Evolutionary conservation across 1,140 invertebrate species (phyloP), one percentile per base, ranked within the genome.

Genomic region (Bradysia coprophila): DNA sequence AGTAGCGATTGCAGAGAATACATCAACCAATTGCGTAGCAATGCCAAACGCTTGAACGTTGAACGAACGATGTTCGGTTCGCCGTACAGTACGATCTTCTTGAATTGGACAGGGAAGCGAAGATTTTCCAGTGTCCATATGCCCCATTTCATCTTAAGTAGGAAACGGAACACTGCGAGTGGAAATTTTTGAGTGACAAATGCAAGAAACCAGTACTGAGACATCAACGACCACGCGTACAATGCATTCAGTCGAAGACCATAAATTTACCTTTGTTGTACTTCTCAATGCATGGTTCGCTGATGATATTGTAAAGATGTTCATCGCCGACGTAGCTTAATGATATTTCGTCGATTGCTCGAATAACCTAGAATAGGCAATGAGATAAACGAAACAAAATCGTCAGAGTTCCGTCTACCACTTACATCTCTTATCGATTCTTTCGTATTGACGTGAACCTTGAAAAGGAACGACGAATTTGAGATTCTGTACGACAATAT

Each of bases 61-160:
- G 58, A 40, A 1, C 51, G 55, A 8, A 52, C 40, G 13, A 57
- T 43, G 37, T 54, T 51, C 20, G 58, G 40, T 2, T 51, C 49
- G 0, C 43, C 49, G 16, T 48, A 58, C 0, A 49, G 28, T 16
- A 47, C 39, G 2, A 21, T 2, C 0, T 37, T 19, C 2, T 40
- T 37, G 1, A 48, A 51, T 9, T 31, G 24, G 0, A 39, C 38
- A 2, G 56, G 36, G 28, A 58, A 57, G 5, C n/a, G 21, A 16
- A 61, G 33, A 31, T 48, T 53, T 31, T 56, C 51, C 40, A 61
- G 42, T 31, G 55, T 58, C 48, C 52, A 55, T 3, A 46, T 40
- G 2, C 51, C 52, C 56, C 56, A 61, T 46, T 61, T 61, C 0
- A 61, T 40, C 43, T 58, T 60, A 0, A 61, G 40, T 33, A 61